Evolutionary conservation across 2,113 vertebrate species (phyloP).

Genomic region (Eudorcas thomsonii): DNA sequence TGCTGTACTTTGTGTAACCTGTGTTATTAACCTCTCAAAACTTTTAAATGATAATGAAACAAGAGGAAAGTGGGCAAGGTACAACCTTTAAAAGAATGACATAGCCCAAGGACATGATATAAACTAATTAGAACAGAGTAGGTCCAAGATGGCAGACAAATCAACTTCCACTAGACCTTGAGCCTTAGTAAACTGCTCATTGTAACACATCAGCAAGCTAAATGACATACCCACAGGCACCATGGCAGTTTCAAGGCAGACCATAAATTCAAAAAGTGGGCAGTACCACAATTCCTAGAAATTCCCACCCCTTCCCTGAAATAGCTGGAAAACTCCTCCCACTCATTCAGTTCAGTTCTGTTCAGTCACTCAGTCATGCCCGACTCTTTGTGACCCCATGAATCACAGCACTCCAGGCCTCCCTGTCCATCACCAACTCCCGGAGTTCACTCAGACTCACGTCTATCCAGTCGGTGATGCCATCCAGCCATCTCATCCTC

Average conservation of each 20-base stretch:
- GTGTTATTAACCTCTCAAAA: background rate
- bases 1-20: background rate
- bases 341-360: background rate
- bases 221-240: background rate
- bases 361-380: too few relatives aligned
- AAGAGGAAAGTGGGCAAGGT: background rate
- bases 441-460: accelerated
- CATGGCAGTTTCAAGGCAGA: background rate
- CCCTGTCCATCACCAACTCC: too few relatives aligned
- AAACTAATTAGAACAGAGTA: background rate
- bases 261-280: background rate
- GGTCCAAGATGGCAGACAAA: background rate
- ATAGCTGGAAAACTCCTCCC: background rate
- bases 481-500: too few relatives aligned
- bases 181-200: background rate
- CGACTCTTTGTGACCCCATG: too few relatives aligned
- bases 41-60: background rate
- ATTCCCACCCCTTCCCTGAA: background rate
- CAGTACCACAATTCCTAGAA: background rate
- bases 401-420: accelerated
- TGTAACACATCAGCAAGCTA: background rate
- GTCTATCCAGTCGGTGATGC: accelerated
- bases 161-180: background rate
- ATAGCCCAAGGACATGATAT: background rate
- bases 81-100: background rate